phyloP scores from a whole-genome alignment of 2,113 vertebrate genomes.

The Dasyprocta punctata region DNA sequence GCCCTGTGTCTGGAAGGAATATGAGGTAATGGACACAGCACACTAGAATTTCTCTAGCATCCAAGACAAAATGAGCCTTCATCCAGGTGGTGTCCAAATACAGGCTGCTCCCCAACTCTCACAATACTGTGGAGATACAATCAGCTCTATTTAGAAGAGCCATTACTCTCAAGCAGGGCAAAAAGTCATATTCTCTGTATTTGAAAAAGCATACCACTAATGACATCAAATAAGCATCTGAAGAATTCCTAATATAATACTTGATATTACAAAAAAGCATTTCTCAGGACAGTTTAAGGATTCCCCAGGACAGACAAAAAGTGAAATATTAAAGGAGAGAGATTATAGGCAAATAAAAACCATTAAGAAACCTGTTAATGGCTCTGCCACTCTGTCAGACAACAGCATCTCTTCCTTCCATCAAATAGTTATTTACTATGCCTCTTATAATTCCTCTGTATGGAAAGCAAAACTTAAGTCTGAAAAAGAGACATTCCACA shows the following conservation, averaged over 20 bases:
- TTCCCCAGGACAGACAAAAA: background rate
- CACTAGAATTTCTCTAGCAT: conserved; percentile 84
- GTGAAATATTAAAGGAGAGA: background rate
- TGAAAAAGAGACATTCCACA: conserved; percentile 14
- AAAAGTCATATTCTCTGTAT: background rate
- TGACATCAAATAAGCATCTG: background rate
- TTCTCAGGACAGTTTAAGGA: conserved; percentile 14
- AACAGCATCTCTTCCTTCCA: background rate
- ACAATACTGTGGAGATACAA: conserved; percentile 56
- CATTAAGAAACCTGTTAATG: background rate
- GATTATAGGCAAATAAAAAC: background rate
- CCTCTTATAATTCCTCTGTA: background rate
- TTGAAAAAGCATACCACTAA: conserved; percentile 1
- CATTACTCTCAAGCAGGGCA: conserved; percentile 42
- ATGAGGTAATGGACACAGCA: conserved; percentile 75
- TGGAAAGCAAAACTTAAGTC: conserved; percentile 30
- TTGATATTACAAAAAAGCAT: background rate
- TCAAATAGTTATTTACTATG: background rate
- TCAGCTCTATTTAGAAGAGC: conserved; percentile 58
- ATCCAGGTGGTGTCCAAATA: conserved; percentile 41
- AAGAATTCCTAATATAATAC: background rate
- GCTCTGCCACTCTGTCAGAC: background rate
- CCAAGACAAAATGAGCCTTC: conserved; percentile 75
- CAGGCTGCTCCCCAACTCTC: conserved; percentile 52
- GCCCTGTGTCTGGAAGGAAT: conserved; percentile 83